Evolutionary conservation across 2,888 invertebrate species (phyloP).

Genomic region (Endotricha flammealis): DNA sequence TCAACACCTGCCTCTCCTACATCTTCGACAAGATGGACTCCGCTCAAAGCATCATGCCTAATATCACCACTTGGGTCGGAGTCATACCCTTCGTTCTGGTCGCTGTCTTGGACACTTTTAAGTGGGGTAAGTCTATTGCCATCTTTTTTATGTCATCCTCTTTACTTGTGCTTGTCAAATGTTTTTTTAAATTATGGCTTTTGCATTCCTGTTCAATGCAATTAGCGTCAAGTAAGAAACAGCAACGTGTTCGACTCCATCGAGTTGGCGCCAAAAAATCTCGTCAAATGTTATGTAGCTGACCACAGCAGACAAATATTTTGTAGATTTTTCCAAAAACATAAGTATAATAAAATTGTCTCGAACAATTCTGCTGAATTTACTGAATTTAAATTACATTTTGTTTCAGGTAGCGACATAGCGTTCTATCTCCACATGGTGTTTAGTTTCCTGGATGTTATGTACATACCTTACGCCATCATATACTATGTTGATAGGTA

Average conservation of each 20-base stretch:
- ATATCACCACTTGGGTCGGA: conserved; percentile 85
- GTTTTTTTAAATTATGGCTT: too few relatives aligned
- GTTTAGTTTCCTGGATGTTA: conserved; percentile 85
- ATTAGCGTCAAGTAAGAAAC: too few relatives aligned
- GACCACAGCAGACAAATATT: too few relatives aligned
- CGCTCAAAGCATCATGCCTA: conserved; percentile 87
- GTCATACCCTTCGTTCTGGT: conserved; percentile 86
- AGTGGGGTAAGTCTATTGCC: conserved; percentile 83
- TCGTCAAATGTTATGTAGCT: too few relatives aligned
- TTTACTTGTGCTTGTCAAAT: too few relatives aligned
- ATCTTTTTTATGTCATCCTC: too few relatives aligned
- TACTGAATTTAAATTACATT: conserved; percentile 11
- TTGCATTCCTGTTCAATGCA: too few relatives aligned
- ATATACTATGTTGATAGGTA: conserved; percentile 87
- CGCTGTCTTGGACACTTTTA: conserved; percentile 83
- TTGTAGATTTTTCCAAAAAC: too few relatives aligned
- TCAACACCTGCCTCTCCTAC: conserved; percentile 87
- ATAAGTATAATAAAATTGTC: too few relatives aligned
- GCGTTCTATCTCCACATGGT: conserved; percentile 84
- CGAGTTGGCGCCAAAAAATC: too few relatives aligned
- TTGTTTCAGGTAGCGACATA: conserved; percentile 79
- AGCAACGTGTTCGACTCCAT: too few relatives aligned
- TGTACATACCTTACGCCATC: conserved; percentile 90
- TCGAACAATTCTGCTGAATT: too few relatives aligned
- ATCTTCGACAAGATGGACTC: conserved; percentile 90